Percentiles rank a stretch among this genome's conserved stretches.
phyloP scores from a whole-genome alignment of 2,797 vertebrate genomes.

The Acanthis flammea region DNA sequence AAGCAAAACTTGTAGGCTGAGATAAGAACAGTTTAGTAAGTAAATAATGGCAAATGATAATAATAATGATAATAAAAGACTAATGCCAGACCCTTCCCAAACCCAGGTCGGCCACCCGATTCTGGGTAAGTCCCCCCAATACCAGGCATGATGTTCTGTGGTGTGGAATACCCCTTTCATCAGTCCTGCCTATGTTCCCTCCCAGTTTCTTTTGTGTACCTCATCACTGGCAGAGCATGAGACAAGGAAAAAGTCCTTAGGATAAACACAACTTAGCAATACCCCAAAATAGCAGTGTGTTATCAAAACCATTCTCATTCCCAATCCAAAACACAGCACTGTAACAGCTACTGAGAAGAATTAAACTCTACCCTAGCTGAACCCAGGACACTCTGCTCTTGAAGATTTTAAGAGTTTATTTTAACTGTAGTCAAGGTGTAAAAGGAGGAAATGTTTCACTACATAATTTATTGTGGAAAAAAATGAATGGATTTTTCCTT shows the following conservation, averaged over 20 bases:
- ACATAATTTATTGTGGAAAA: background rate
- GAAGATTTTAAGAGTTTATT: background rate
- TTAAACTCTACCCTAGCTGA: background rate
- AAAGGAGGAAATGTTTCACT: background rate
- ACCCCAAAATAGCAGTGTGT: background rate
- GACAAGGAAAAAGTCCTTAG: background rate
- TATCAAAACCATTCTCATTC: background rate
- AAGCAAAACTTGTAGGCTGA: background rate
- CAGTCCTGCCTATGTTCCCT: background rate
- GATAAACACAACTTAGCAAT: background rate
- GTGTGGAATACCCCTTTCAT: background rate
- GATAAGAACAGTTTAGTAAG: background rate
- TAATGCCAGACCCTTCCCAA: background rate
- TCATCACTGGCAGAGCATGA: background rate
- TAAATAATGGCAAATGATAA: background rate
- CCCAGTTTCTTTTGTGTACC: background rate
- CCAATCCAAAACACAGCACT: background rate
- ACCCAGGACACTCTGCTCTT: background rate
- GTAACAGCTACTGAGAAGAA: background rate
- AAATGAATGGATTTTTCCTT: background rate
- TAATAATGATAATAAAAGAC: background rate
- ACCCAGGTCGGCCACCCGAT: accelerated
- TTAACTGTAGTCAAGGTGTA: background rate
- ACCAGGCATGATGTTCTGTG: background rate
- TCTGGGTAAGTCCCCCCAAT: background rate